Evolutionary conservation across 2,888 invertebrate genomes (phyloP), one percentile per base, ranked within the genome.

Genomic region (Lasioglossum figueresi): DNA sequence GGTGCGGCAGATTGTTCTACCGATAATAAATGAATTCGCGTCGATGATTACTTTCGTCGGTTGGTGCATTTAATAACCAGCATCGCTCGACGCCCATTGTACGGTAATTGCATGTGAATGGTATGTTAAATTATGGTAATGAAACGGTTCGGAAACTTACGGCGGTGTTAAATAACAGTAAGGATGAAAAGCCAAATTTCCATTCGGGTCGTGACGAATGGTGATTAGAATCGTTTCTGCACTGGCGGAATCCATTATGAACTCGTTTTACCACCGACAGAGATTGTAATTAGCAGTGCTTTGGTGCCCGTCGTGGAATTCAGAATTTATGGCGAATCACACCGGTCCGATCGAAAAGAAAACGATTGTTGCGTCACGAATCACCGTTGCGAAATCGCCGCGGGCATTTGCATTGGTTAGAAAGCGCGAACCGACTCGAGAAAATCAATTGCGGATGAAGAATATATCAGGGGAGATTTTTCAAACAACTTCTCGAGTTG

Each of bases 81-180:
- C 83, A 80, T 83, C 86, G 82, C 80, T 84, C 82, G 66, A 76
- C 77, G 82, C 80, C 71, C 81, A 78, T 73, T 73, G 82, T 73
- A 27, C 82, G 71, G 83, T 90, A 90, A 90, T 90, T 87, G 82
- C 80, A 84, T 79, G 88, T 86, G 91, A 91, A 91, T 84, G 88
- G 88, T 86, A 90, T 85, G 88, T 87, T 89, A 89, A 89, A 92
- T 92, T 92, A 92, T 92, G 91, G 87, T 92, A 92, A 92, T 90
- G 90, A 90, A 90, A 89, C 89, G 87, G 80, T 77, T 80, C 73
- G 88, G 82, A 82, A 91, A 91, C 88, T 86, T 88, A 86, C 85
- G 87, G 89, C 85, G 79, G 83, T 83, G 87, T 89, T 89, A 88
- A 91, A 90, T 88, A 88, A 86, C 88, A 78, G 80, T 86, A 85